Evolutionary conservation across 2,797 vertebrate genomes (phyloP), one percentile per base, ranked within the genome.

Genomic region (Megaceryle alcyon): DNA sequence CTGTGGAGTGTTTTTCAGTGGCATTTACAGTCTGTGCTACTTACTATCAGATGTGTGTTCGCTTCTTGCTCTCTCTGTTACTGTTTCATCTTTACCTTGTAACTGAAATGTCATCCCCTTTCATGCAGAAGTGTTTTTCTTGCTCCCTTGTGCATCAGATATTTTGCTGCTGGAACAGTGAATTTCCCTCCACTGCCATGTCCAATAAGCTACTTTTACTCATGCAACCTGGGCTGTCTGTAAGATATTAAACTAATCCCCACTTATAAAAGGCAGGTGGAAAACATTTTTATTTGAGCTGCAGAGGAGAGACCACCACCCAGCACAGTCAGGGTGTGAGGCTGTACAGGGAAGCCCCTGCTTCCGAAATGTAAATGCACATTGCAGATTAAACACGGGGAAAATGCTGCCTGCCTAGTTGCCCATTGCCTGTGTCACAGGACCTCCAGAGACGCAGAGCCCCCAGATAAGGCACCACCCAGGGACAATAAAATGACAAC

Each of bases 221-320:
- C 6, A 0, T 1, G 3, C 20, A 22, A 21, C 10, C 26, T 86
- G 33, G n/a, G 46, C 5, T 29, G 3, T 59, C 48, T 70, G 26
- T 51, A 64, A 75, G 11, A 29, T 41, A 15, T 10, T 39, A 59
- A 75, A 84, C 70, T 14, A 63, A n/a, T 4, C 20, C 37, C 16
- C 7, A 5, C 16, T 64, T 15, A 66, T 29, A 46, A 78, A 70
- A 79, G 21, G 13, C 22, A 49, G 25, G 18, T 1, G 48, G 39
- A 66, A 90, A 37, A 2, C 10, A 22, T 35, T 54, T 92, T 31
- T 6, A 19, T 76, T 16, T 29, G n/a, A 69, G 37, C 23, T 69
- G n/a, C 26, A 79, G 26, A 73, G 20, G 10, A 49, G 28, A 66
- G 10, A 18, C 1, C n/a, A 14, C 29, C 21, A 16, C 8, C 8